phyloP scores from a whole-genome alignment of 2,797 vertebrate species.

The Diceros bicornis region DNA sequence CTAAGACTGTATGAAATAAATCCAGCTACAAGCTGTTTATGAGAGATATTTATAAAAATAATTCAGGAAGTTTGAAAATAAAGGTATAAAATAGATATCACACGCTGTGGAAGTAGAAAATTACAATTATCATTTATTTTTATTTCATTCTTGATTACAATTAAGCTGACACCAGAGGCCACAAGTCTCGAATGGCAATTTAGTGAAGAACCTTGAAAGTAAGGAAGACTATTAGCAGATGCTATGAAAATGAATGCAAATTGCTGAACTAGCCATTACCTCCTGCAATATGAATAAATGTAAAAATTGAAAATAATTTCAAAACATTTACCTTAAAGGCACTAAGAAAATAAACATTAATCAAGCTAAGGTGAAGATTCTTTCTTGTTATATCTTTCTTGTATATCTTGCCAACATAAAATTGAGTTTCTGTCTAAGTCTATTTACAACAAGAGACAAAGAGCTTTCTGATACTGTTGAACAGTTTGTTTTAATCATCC shows the following conservation, averaged over 20 bases:
- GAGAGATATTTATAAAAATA: slow-evolving; percentile 52
- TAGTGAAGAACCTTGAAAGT: slow-evolving; percentile 54
- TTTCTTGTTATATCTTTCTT: not conserved
- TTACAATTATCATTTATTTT: slow-evolving; percentile 63
- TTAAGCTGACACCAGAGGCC: not conserved
- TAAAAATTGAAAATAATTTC: slow-evolving; percentile 50
- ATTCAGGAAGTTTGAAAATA: slow-evolving; percentile 61
- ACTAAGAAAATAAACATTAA: not conserved
- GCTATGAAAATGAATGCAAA: slow-evolving; percentile 25
- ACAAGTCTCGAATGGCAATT: slow-evolving; percentile 45
- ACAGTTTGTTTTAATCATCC: not conserved
- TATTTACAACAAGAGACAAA: not conserved
- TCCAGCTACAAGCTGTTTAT: slow-evolving; percentile 41
- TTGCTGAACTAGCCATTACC: not conserved
- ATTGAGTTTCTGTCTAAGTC: not conserved
- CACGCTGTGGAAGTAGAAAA: slow-evolving; percentile 69
- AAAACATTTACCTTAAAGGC: slow-evolving; percentile 25
- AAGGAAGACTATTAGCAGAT: slow-evolving; percentile 23
- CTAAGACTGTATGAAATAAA: not conserved
- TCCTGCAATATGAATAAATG: slow-evolving; percentile 43
- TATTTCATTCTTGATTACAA: slow-evolving; percentile 70
- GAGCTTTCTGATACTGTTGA: not conserved
- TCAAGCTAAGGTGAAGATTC: not conserved
- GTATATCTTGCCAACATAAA: not conserved
- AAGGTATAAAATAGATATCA: slow-evolving; percentile 53